These are phyloP conservation scores for Felis chaus DNA, from an alignment of 2,113 vertebrate species.

Conservation along the genomic window DNA sequence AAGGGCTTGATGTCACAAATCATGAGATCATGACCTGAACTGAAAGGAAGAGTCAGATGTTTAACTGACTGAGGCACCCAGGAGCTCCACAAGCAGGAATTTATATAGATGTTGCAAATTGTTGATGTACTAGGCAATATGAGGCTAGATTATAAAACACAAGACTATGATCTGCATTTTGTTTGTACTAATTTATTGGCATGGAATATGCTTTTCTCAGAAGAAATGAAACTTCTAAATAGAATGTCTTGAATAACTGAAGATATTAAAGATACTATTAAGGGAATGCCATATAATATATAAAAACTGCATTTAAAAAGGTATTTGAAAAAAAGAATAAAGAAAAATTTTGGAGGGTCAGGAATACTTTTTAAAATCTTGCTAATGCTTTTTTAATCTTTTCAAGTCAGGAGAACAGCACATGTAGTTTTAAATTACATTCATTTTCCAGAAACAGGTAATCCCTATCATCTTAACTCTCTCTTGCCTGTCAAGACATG, in stretches of 20 bases:
- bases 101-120: neutral
- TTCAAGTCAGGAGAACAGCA: neutral
- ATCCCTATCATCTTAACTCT: slow-evolving; percentile 22
- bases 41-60: too few species aligned
- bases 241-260: neutral
- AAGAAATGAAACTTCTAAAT: neutral
- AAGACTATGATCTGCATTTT: neutral
- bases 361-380: neutral
- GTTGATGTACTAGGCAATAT: neutral
- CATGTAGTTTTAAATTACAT: slow-evolving; percentile 12
- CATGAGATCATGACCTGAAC: too few species aligned
- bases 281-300: neutral
- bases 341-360: neutral
- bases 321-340: neutral
- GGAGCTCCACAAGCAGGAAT: neutral
- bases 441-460: slow-evolving; percentile 44
- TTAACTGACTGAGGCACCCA: too few species aligned
- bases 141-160: neutral
- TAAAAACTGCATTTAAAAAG: neutral
- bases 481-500: neutral
- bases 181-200: neutral
- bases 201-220: neutral
- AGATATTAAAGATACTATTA: neutral
- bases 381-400: neutral
- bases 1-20: too few species aligned